Conservation (phyloP, 2,888 invertebrate species). For the Timema podura region DNA sequence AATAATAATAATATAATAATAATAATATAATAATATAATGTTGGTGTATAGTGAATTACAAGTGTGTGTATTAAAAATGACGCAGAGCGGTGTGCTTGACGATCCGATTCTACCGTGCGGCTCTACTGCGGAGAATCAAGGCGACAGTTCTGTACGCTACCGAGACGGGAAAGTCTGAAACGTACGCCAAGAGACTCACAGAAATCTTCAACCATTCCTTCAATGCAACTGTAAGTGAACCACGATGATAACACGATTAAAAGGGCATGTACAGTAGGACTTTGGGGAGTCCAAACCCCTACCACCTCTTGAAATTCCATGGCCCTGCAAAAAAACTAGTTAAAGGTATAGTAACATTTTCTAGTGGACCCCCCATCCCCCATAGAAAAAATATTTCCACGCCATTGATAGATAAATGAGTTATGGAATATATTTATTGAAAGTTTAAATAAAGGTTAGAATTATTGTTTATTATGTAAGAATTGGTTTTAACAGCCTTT, state of each 20-base stretch:
- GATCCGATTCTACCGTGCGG: constrained; percentile 89
- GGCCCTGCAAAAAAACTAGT: too few species aligned
- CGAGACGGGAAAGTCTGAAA: constrained; percentile 93
- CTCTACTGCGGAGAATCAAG: constrained; percentile 86
- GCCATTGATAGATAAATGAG: too few species aligned
- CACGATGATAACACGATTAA: too few species aligned
- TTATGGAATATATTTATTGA: too few species aligned
- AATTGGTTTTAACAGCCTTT: not conserved
- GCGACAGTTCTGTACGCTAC: constrained; percentile 94
- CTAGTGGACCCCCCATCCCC: too few species aligned
- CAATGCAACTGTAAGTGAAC: constrained; percentile 69
- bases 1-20: not conserved
- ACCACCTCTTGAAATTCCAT: too few species aligned
- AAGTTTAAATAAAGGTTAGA: too few species aligned
- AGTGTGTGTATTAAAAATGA: constrained; percentile 27
- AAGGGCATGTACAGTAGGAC: too few species aligned
- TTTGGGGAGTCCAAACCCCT: too few species aligned
- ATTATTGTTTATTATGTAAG: not conserved
- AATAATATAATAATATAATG: constrained; percentile 16
- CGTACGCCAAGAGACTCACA: constrained; percentile 85
- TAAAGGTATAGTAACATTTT: too few species aligned
- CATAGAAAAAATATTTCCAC: too few species aligned
- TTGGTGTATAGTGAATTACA: not conserved
- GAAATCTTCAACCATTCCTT: constrained; percentile 92
- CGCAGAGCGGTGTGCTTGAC: constrained; percentile 90